Base-by-base conservation (phyloP, 2,113 vertebrate genomes). In the Bubo scandiacus region DNA sequence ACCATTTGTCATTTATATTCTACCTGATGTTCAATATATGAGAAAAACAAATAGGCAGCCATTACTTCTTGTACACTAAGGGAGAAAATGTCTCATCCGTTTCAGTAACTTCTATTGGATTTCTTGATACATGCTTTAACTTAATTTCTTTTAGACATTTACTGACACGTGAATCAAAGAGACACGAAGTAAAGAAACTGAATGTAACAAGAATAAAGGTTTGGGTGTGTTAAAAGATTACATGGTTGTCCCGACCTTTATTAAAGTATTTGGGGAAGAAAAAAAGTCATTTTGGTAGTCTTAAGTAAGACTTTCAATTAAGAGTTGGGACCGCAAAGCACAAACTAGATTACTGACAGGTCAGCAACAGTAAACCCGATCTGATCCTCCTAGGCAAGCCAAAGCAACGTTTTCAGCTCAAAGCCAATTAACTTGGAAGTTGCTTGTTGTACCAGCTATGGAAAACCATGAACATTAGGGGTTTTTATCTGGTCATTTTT, bases 191-290 rank as follows among this genome's bases (percentile, higher is more conserved):
- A 45, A 65, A 81, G n/a, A 67, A 77, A 51, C 3, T 2, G 5
- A 90, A 25, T 8, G 5, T 21, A 72, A 49, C 15, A 84, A 45
- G 16, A 86, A 81, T 23, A 66, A 62, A 89, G 26, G 15, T 27
- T 38, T 81, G 55, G 1, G 7, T 25, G 14, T 26, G 13, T 34
- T 75, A 78, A 47, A 23, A 83, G n/a, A 83, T 52, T 51, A 86
- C 25, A 65, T 63, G 10, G 20, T 17, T 75, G 19, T 51, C 71
- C 66, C 63, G 12, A 58, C 3, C 21, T 75, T 80, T 43, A 59
- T 45, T 65, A 67, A 86, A 38, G 7, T 20, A 32, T 38, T 17
- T 26, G 2, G 32, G 10, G 1, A 2, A 0, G 1, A 7, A 21
- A 25, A 38, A 14, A 2, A 3, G 7, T 23, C 0, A 29, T 47